These are phyloP conservation scores for Gulo gulo DNA, from an alignment of 2,113 vertebrate genomes.

Conservation along the genomic window DNA sequence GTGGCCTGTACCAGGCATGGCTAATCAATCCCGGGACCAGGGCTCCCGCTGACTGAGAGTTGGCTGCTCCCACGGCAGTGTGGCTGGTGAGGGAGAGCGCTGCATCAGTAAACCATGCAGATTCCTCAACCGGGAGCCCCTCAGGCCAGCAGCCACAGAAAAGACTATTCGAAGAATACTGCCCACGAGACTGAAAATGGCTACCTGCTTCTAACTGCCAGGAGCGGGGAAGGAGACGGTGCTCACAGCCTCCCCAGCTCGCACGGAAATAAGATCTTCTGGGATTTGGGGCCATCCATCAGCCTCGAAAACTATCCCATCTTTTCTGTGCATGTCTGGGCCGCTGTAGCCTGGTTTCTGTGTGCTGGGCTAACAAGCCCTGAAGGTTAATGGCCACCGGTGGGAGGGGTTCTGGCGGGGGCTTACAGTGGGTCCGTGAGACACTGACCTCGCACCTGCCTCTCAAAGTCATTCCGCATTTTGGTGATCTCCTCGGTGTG, in stretches of 20 bases:
- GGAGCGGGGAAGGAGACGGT: neutral
- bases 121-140: neutral
- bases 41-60: neutral
- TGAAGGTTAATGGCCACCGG: too few species aligned
- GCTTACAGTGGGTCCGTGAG: fast-evolving
- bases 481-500: conserved; percentile 86
- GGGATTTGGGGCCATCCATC: neutral
- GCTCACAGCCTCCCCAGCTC: neutral
- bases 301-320: neutral
- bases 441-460: conserved; percentile 87
- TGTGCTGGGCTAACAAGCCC: too few species aligned
- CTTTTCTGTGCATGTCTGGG: fast-evolving
- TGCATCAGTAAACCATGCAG: neutral
- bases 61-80: neutral
- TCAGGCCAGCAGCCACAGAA: neutral
- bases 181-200: neutral
- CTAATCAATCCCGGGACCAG: too few species aligned
- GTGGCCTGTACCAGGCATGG: fast-evolving
- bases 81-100: neutral
- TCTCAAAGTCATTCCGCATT: conserved; percentile 84
- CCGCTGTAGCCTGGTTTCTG: too few species aligned
- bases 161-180: neutral
- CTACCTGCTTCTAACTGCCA: neutral
- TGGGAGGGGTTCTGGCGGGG: too few species aligned
- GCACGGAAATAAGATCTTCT: neutral